These are phyloP conservation scores for Anthopleura xanthogrammica DNA, from an alignment of 92 coral and sea anemone genomes.

Conservation along the genomic window DNA sequence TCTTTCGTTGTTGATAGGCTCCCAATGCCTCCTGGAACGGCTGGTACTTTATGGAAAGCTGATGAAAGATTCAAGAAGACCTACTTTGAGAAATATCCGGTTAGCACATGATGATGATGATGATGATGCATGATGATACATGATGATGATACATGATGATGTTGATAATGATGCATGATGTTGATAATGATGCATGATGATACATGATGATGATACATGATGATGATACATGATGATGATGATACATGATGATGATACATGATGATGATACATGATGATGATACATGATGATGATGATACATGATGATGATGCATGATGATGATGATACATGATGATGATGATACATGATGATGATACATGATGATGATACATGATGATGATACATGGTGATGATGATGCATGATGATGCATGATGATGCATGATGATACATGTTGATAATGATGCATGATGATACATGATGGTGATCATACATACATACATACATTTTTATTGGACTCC, in stretches of 20 bases:
- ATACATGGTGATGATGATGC: too few species aligned
- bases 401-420: too few species aligned
- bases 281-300: not conserved
- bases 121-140: not conserved
- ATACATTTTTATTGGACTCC: too few species aligned
- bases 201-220: not conserved
- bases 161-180: too few species aligned
- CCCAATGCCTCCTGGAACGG: slow-evolving; percentile 97
- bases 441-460: too few species aligned
- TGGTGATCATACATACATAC: too few species aligned
- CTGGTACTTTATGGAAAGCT: slow-evolving; percentile 88
- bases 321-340: too few species aligned
- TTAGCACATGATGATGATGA: slow-evolving; percentile 23
- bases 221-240: not conserved
- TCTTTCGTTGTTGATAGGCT: slow-evolving; percentile 42
- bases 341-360: too few species aligned
- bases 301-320: not conserved
- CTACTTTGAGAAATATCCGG: slow-evolving; percentile 90
- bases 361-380: too few species aligned
- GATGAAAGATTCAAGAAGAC: slow-evolving; percentile 82
- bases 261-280: not conserved
- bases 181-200: not conserved
- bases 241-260: not conserved
- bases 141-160: not conserved
- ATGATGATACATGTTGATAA: too few species aligned